phyloP scores from a whole-genome alignment of 1,140 invertebrate genomes.

The Bactericera cockerelli region DNA sequence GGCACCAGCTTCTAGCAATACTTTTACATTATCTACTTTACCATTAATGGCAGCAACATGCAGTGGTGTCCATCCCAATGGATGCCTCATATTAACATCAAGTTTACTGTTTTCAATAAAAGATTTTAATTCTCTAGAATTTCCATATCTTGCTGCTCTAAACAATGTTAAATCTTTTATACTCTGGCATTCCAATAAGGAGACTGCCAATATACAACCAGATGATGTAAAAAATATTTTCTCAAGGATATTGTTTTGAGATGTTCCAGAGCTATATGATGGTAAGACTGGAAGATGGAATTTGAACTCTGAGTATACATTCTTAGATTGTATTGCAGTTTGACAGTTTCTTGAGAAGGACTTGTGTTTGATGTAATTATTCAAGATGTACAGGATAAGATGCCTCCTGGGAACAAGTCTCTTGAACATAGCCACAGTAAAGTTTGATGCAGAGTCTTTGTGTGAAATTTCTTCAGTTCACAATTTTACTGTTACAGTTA shows the following conservation, averaged over 20 bases:
- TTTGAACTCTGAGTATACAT: too few relatives aligned
- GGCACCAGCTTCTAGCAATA: conserved; percentile 57
- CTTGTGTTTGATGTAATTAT: too few relatives aligned
- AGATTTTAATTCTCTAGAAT: not conserved
- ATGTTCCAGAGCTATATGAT: too few relatives aligned
- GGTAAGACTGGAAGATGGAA: too few relatives aligned
- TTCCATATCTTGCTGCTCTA: conserved; percentile 2
- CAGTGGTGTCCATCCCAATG: conserved; percentile 70
- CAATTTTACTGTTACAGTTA: too few relatives aligned
- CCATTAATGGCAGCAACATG: conserved; percentile 71
- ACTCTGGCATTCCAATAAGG: not conserved
- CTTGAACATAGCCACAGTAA: too few relatives aligned
- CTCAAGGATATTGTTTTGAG: not conserved
- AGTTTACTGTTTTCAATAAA: not conserved
- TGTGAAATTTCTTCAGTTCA: too few relatives aligned
- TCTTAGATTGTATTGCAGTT: too few relatives aligned
- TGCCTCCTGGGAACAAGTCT: too few relatives aligned
- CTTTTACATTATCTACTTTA: conserved; percentile 41
- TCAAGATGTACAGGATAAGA: too few relatives aligned
- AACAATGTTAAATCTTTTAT: conserved; percentile 5
- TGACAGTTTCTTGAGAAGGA: too few relatives aligned
- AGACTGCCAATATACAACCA: not conserved
- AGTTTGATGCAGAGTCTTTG: too few relatives aligned
- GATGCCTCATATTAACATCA: conserved; percentile 46
- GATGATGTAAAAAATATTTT: not conserved